These are phyloP conservation scores for Thelaira solivaga DNA, from an alignment of 2,888 invertebrate species.

Conservation along the genomic window DNA sequence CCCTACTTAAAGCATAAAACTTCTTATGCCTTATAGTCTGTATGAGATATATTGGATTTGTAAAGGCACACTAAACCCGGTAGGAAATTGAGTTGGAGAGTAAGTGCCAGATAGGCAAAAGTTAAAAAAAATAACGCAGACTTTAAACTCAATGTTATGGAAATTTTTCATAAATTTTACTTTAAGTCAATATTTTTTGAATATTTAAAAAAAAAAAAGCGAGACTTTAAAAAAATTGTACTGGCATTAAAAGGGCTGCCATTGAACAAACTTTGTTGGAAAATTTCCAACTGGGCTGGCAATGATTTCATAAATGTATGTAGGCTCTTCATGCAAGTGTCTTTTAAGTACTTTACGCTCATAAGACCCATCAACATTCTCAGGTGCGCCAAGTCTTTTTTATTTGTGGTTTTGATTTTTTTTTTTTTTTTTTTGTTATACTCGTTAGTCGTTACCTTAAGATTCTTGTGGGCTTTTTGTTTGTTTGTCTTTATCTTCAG, in stretches of 20 bases:
- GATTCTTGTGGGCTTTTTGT: slow-evolving; percentile 50
- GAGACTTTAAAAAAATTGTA: too few species aligned
- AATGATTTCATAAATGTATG: slow-evolving; percentile 40
- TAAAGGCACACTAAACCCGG: neutral
- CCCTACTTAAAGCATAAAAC: slow-evolving; percentile 31
- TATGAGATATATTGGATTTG: slow-evolving; percentile 19
- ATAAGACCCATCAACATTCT: slow-evolving; percentile 75
- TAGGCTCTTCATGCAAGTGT: slow-evolving; percentile 60
- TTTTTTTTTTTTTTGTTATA: slow-evolving; percentile 15
- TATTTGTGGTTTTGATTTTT: slow-evolving; percentile 38
- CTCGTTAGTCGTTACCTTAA: slow-evolving; percentile 52
- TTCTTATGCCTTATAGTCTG: slow-evolving; percentile 47
- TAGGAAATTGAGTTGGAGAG: neutral
- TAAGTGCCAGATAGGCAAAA: neutral
- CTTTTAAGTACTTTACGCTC: slow-evolving; percentile 62
- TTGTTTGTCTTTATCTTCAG: slow-evolving; percentile 15
- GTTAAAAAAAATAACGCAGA: too few species aligned
- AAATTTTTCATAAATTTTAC: too few species aligned
- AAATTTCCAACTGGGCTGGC: slow-evolving; percentile 29
- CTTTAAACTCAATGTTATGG: too few species aligned
- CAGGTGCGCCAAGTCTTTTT: slow-evolving; percentile 72
- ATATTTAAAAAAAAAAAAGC: too few species aligned
- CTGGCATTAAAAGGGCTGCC: too few species aligned
- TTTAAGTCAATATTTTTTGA: too few species aligned
- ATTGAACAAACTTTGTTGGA: neutral